Percentiles rank a stretch among this genome's conserved stretches.
Evolutionary conservation across 1,140 invertebrate genomes (phyloP).

Genomic region (Aradophagus sp.): DNA sequence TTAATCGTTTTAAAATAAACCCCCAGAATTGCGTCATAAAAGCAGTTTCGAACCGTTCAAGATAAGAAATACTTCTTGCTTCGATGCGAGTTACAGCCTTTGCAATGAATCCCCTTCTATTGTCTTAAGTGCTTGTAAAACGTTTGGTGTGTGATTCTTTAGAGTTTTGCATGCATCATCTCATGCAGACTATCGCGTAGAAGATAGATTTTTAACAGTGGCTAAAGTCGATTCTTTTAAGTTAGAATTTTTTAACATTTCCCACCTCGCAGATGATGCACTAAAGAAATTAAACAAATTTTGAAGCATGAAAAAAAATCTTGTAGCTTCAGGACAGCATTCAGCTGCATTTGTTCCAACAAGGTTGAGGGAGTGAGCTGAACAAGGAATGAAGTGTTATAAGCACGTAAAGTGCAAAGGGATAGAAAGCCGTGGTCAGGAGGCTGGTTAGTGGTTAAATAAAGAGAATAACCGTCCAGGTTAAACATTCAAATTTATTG

Average conservation of each 20-base stretch:
- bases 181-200: conserved; percentile 41
- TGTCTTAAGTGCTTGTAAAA: conserved; percentile 11
- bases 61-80: conserved; percentile 25
- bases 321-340: conserved; percentile 21
- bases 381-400: conserved; percentile 22
- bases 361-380: conserved; percentile 41
- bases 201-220: conserved; percentile 36
- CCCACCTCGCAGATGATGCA: conserved; percentile 51
- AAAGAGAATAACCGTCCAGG: too few species aligned
- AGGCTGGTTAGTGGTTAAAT: too few species aligned
- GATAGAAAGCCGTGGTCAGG: too few species aligned
- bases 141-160: conserved; percentile 10
- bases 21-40: conserved; percentile 38
- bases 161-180: conserved; percentile 34
- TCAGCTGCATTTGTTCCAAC: conserved; percentile 31
- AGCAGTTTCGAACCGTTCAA: conserved; percentile 33
- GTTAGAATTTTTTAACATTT: conserved; percentile 34
- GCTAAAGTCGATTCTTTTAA: conserved; percentile 13
- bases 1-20: conserved; percentile 30
- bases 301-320: conserved; percentile 26
- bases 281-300: conserved; percentile 47
- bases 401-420: too few species aligned
- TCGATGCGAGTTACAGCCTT: conserved; percentile 21
- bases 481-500: too few species aligned
- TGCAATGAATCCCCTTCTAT: conserved; percentile 27